Evolutionary conservation across 2,888 invertebrate genomes (phyloP).

Genomic region (Crossocerus cetratus): DNA sequence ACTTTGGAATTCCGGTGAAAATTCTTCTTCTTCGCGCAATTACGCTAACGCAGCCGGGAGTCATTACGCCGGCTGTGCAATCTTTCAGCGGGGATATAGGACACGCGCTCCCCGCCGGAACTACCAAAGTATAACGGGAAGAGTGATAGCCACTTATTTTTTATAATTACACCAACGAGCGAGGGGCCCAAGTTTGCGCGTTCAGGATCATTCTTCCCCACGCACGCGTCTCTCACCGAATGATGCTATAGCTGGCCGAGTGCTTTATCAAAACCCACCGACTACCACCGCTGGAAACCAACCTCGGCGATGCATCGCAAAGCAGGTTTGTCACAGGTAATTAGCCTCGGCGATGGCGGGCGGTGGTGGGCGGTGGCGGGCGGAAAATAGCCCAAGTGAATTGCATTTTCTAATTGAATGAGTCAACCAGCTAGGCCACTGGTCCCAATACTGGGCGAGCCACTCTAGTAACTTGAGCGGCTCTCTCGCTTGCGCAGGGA

Average conservation of each 20-base stretch:
- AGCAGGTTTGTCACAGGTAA: conserved; percentile 8
- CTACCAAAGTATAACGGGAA: neutral
- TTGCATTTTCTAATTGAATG: conserved; percentile 54
- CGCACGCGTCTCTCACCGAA: too few relatives aligned
- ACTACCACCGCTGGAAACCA: neutral
- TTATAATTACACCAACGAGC: neutral
- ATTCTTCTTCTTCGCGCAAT: conserved; percentile 20
- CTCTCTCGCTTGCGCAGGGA: neutral
- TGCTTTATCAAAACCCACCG: too few relatives aligned
- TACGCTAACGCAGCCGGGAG: neutral
- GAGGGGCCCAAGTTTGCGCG: too few relatives aligned
- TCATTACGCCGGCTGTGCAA: neutral
- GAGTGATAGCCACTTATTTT: neutral
- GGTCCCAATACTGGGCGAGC: neutral
- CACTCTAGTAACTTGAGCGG: neutral
- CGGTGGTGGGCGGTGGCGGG: conserved; percentile 10
- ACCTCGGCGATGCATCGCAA: neutral
- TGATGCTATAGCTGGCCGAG: too few relatives aligned
- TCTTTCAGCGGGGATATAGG: too few relatives aligned
- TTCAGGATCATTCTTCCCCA: too few relatives aligned
- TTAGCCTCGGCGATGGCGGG: conserved; percentile 7
- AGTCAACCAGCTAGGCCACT: conserved; percentile 2
- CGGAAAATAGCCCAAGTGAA: conserved; percentile 45
- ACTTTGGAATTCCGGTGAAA: conserved; percentile 8
- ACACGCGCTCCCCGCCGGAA: neutral